These are phyloP conservation scores for Anser brachyrhynchus DNA, from an alignment of 2,113 vertebrate genomes.

Conservation along the genomic window DNA sequence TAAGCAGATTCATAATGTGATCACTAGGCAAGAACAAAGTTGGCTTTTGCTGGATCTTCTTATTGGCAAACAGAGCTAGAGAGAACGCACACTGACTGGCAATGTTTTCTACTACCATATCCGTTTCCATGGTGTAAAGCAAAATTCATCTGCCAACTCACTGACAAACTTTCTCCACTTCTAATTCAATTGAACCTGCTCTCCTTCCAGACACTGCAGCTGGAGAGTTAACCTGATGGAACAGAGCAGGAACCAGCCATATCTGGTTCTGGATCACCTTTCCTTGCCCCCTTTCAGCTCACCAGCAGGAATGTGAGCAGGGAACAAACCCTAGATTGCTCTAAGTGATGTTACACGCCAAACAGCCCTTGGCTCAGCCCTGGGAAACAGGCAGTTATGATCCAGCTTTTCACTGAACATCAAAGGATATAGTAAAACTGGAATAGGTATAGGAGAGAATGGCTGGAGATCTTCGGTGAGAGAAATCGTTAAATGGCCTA, in stretches of 20 bases:
- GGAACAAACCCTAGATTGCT: not conserved
- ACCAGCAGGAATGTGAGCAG: slow-evolving; percentile 14
- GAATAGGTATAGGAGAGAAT: not conserved
- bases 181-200: slow-evolving; percentile 9
- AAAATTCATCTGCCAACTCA: slow-evolving; percentile 44
- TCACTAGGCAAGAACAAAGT: not conserved
- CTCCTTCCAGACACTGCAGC: slow-evolving; percentile 16
- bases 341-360: slow-evolving; percentile 12
- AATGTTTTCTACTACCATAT: slow-evolving; percentile 17
- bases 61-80: not conserved
- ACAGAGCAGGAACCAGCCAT: slow-evolving; percentile 2
- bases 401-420: not conserved
- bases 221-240: slow-evolving; percentile 30
- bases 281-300: slow-evolving; percentile 28
- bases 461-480: not conserved
- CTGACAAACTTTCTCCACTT: slow-evolving; percentile 52
- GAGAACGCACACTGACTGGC: not conserved
- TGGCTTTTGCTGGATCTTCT: slow-evolving; percentile 10
- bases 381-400: not conserved
- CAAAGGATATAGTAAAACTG: not conserved
- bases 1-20: not conserved
- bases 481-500: not conserved
- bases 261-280: slow-evolving; percentile 56
- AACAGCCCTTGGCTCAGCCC: not conserved
- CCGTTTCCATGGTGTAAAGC: slow-evolving; percentile 22